phyloP scores from a whole-genome alignment of 2,888 invertebrate genomes.

The Hydrotaea diabolus region DNA sequence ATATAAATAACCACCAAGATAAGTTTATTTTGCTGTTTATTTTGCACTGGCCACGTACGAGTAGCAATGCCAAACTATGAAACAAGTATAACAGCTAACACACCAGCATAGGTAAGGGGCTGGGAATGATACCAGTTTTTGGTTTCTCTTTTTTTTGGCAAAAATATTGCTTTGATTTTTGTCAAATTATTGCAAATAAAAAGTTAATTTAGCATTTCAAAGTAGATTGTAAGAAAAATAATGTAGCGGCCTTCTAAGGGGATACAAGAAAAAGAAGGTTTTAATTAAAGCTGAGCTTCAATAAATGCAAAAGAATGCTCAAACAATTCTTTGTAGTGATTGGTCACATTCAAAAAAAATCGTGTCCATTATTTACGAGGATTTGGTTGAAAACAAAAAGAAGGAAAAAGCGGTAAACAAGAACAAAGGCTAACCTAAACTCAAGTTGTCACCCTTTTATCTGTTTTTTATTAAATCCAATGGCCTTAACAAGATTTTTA shows the following conservation, averaged over 20 bases:
- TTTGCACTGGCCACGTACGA: too few relatives aligned
- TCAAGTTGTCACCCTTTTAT: too few relatives aligned
- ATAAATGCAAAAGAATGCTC: not conserved
- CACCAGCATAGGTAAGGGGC: not conserved
- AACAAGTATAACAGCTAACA: not conserved
- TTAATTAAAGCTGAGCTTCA: too few relatives aligned
- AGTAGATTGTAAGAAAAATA: not conserved
- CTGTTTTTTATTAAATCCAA: too few relatives aligned
- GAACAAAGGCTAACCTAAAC: too few relatives aligned
- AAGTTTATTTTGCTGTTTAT: not conserved
- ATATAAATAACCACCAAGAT: not conserved
- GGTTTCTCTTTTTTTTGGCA: not conserved
- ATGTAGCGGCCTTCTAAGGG: not conserved
- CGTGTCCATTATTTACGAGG: too few relatives aligned
- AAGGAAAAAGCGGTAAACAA: too few relatives aligned
- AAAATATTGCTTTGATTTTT: slow-evolving; percentile 3
- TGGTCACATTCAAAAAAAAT: too few relatives aligned
- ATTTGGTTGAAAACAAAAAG: too few relatives aligned
- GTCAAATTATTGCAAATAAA: slow-evolving; percentile 2
- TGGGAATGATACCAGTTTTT: not conserved
- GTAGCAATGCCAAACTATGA: not conserved
- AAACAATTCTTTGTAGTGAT: not conserved
- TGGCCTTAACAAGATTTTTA: too few relatives aligned
- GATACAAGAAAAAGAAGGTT: not conserved
- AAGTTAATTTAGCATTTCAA: slow-evolving; percentile 14